Conservation (phyloP, 2,113 vertebrate species). For the Elephantulus edwardii region DNA sequence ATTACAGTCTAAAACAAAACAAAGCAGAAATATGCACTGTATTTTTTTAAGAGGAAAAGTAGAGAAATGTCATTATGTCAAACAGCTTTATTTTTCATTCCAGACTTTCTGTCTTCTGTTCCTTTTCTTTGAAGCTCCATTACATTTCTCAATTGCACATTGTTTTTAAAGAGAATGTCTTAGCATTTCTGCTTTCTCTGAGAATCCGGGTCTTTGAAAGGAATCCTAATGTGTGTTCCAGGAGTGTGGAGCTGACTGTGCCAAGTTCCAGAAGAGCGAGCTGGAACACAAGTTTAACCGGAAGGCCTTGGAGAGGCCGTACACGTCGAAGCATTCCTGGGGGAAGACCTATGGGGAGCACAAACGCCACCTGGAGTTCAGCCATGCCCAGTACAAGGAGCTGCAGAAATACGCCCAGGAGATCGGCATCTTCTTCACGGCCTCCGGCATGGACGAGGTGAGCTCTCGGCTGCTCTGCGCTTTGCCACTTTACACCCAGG, state of each 20-base stretch:
- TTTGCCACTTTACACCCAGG: not conserved
- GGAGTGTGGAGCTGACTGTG: constrained; percentile 97
- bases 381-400: constrained; percentile 92
- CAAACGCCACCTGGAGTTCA: constrained; percentile 96
- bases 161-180: not conserved
- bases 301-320: constrained; percentile 90
- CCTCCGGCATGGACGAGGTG: constrained; percentile 99
- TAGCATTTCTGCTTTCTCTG: not conserved
- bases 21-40: not conserved
- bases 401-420: constrained; percentile 92
- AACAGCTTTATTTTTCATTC: not conserved
- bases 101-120: not conserved
- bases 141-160: not conserved
- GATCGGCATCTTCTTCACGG: constrained; percentile 95
- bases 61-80: not conserved
- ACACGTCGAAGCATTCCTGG: constrained; percentile 93
- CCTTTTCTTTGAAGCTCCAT: not conserved
- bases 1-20: not conserved
- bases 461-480: not conserved
- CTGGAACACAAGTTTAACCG: constrained; percentile 95
- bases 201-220: not conserved
- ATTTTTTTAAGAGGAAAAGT: not conserved
- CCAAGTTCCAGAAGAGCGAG: constrained; percentile 98
- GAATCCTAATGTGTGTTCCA: constrained; percentile 72
- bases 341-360: constrained; percentile 95